Evolutionary conservation across 1,140 invertebrate genomes (phyloP), one percentile per base, ranked within the genome.

Genomic region (Musca domestica): DNA sequence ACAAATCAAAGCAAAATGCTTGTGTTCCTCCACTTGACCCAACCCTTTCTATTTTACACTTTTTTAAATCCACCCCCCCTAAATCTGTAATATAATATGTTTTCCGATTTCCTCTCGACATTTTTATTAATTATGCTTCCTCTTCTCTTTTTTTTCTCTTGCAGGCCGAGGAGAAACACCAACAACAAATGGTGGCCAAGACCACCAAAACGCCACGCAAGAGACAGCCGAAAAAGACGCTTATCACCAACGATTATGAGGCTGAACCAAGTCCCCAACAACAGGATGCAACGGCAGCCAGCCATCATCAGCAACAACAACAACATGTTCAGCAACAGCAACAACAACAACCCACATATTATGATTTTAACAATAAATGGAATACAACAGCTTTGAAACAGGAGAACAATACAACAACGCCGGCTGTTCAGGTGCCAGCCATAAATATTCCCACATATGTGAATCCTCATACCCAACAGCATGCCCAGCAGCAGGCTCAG

Each of bases 391-490:
- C 76, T 49, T 70, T 80, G 10, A 80, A 80, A 66, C 79, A 75
- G 41, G 77, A 80, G 20, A 80, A 76, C 58, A 79, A 77, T 76
- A 71, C 77, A 22, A 74, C 78, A 7, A 79, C 77, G 51, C 75
- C 77, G 67, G 77, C 75, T 41, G 72, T 61, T 25, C 69, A 67
- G 23, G 47, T 52, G 34, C 48, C 77, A 23, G 76, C 82, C 51
- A 71, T 81, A 20, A 82, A 74, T 69, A 83, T 79, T 74, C 82
- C 82, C 69, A 83, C 77, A 72, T 80, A 80, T 79, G 79, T 68
- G 74, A 77, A 54, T 71, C 77, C 15, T 67, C 75, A 47, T 78
- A 74, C 63, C 70, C 66, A 61, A 17, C 78, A 74, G 66, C 72
- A 83, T 61, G 41, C 83, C 83, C 75, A 77, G 58, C 83, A 84